Base-by-base conservation (phyloP, 2,888 invertebrate genomes). In the Bimastos eiseni region DNA sequence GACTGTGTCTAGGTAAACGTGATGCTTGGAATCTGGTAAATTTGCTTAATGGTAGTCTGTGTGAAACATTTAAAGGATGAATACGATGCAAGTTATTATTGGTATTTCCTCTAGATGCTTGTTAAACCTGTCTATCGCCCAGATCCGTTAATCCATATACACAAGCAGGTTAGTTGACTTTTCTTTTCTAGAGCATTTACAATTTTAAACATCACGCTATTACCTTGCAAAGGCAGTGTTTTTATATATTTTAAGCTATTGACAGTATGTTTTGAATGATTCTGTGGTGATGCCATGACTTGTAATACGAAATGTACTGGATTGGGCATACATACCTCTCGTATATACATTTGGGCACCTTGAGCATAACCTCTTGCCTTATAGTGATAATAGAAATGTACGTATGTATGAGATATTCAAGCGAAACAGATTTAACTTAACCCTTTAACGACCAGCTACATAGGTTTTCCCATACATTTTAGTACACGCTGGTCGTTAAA, bases 51-150 rank as follows among this genome's bases (percentile, higher is more conserved):
- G 30, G 3, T 70, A 70, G 70, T n/a, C 70, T 70, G 70, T n/a
- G 70, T n/a, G 17, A 70, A 70, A n/a, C 8, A n/a, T 70, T n/a
- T n/a, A 70, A n/a, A 70, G n/a, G 70, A 70, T n/a, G 70, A 70
- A 70, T n/a, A n/a, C n/a, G 13, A n/a, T n/a, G 70, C 70, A n/a
- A 70, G n/a, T 70, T 70, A n/a, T 89, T 36, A 30, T 89, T 90
- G 89, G 21, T 90, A 91, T 34, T 91, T 84, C 21, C 93, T 93
- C 41, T 92, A 95, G 94, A 94, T 95, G 94, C 92, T 95, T 91
- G 94, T 94, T 33, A 94, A 93, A 90, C 95, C 95, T 11, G 94
- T 95, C n/a, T 95, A 95, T 91, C 93, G 93, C 86, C 93, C 93
- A 8, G 92, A 91, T 90, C 88, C 89, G 91, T 92, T 33, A 91